These are phyloP conservation scores for Cistogaster globosa DNA, from an alignment of 2,888 invertebrate genomes.

Conservation along the genomic window DNA sequence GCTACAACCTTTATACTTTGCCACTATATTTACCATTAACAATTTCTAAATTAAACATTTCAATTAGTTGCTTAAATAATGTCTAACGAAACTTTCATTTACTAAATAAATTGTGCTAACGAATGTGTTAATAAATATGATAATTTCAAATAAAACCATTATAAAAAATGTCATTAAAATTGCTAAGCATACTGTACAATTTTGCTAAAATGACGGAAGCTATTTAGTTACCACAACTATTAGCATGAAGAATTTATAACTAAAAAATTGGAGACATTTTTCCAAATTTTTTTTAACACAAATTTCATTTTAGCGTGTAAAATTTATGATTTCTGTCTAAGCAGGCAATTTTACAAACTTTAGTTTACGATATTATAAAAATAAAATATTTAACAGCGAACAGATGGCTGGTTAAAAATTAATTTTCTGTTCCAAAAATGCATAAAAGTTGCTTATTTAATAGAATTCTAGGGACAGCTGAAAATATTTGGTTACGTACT, in stretches of 20 bases:
- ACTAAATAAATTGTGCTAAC: too few relatives aligned
- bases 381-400: neutral
- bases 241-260: neutral
- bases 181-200: neutral
- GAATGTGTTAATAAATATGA: neutral
- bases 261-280: neutral
- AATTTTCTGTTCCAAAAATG: too few relatives aligned
- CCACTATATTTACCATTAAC: too few relatives aligned
- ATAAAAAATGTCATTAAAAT: neutral
- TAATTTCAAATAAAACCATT: neutral
- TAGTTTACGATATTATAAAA: neutral
- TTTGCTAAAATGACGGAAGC: constrained; percentile 10
- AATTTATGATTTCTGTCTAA: too few relatives aligned
- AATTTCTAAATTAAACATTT: too few relatives aligned
- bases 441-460: too few relatives aligned
- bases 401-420: neutral
- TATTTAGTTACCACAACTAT: constrained; percentile 8
- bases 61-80: too few relatives aligned
- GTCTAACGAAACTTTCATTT: too few relatives aligned
- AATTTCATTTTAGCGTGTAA: constrained; percentile 44
- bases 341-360: constrained; percentile 26
- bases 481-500: neutral
- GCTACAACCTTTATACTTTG: too few relatives aligned
- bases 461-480: neutral
- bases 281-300: neutral